Conservation (phyloP, 2,888 invertebrate genomes). For the Andrena praecox region DNA sequence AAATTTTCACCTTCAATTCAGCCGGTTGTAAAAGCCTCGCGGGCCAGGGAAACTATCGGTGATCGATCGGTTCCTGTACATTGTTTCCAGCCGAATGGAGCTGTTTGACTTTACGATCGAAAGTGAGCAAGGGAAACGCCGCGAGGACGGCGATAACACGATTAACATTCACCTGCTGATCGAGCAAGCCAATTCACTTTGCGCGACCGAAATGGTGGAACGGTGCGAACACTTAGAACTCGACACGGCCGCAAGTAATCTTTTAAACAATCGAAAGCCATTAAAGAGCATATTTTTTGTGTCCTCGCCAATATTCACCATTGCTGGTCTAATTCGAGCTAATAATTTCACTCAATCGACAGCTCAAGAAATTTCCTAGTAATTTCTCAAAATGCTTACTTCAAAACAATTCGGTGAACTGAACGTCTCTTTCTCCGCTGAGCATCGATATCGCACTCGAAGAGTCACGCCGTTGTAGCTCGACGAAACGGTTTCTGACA, state of each 20-base stretch:
- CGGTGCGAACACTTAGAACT: neutral
- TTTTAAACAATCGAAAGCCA: neutral
- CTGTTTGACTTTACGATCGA: slow-evolving; percentile 50
- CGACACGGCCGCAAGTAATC: neutral
- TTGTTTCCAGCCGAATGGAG: slow-evolving; percentile 28
- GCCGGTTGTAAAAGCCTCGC: slow-evolving; percentile 27
- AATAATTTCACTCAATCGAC: too few relatives aligned
- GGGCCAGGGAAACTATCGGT: neutral
- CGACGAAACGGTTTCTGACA: slow-evolving; percentile 4
- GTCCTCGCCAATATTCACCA: neutral
- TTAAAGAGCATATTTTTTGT: neutral
- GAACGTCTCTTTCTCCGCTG: too few relatives aligned
- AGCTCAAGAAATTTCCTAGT: too few relatives aligned
- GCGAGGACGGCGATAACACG: slow-evolving; percentile 56
- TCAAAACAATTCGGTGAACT: too few relatives aligned
- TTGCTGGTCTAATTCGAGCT: neutral
- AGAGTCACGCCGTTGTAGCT: neutral
- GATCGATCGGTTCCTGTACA: slow-evolving; percentile 24
- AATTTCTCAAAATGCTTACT: too few relatives aligned
- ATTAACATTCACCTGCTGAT: slow-evolving; percentile 55
- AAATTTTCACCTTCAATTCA: slow-evolving; percentile 53
- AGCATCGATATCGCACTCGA: neutral
- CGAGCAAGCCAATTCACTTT: slow-evolving; percentile 51
- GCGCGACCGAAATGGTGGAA: neutral
- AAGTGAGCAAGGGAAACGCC: slow-evolving; percentile 56